Evolutionary conservation across 2,797 vertebrate genomes (phyloP).

Genomic region (Euphonia xanthogaster): DNA sequence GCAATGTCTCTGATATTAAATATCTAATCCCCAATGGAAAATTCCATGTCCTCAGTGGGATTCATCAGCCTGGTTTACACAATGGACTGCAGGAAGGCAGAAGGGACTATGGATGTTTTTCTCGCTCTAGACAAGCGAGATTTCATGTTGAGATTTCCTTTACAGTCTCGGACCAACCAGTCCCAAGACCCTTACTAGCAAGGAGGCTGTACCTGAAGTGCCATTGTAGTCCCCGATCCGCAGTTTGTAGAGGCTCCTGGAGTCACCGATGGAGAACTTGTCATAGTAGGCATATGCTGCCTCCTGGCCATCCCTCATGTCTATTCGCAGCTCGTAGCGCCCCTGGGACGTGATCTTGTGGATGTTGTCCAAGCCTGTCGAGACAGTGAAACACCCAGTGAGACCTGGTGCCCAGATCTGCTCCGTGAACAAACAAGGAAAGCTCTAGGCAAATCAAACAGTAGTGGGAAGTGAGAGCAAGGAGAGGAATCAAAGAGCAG

Average conservation of each 20-base stretch:
- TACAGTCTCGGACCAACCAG: not conserved
- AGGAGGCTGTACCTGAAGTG: slow-evolving; percentile 84
- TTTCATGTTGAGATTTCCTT: not conserved
- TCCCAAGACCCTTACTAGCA: not conserved
- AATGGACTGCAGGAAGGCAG: not conserved
- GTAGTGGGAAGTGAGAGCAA: not conserved
- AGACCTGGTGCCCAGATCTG: not conserved
- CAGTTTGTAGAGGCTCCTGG: slow-evolving; percentile 91
- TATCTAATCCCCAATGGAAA: slow-evolving; percentile 34
- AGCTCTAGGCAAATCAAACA: not conserved
- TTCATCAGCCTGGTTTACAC: not conserved
- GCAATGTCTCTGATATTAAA: not conserved
- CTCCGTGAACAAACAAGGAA: not conserved
- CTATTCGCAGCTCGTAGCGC: slow-evolving; percentile 92
- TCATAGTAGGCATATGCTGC: slow-evolving; percentile 89
- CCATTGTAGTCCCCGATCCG: slow-evolving; percentile 93
- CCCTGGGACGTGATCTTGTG: slow-evolving; percentile 91
- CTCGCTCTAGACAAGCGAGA: not conserved
- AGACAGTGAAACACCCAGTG: not conserved
- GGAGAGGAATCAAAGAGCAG: not conserved
- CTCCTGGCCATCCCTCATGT: slow-evolving; percentile 93
- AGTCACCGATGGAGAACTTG: slow-evolving; percentile 90
- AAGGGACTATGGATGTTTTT: not conserved
- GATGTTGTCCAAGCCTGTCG: slow-evolving; percentile 91
- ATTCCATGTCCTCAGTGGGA: not conserved